Conservation (phyloP, 2,797 vertebrate genomes). For the Siniperca undulata region DNA sequence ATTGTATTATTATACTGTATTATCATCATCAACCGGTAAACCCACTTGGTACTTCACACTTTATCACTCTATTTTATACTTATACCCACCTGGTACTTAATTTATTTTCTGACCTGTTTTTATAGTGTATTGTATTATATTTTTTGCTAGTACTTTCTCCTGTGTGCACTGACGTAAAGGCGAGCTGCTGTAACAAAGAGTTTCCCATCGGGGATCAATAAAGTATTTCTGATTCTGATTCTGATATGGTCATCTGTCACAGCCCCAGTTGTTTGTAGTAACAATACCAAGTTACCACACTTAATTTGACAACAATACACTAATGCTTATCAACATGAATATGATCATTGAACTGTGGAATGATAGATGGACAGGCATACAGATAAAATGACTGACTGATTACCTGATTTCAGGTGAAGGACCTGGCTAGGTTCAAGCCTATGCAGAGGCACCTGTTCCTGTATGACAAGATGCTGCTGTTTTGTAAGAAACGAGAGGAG, state of each 20-base stretch:
- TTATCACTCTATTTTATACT: too few relatives aligned
- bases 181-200: too few relatives aligned
- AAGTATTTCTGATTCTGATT: too few relatives aligned
- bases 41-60: too few relatives aligned
- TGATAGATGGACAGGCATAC: neutral
- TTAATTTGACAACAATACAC: neutral
- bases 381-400: neutral
- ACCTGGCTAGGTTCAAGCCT: constrained; percentile 95
- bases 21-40: too few relatives aligned
- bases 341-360: neutral
- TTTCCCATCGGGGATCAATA: too few relatives aligned
- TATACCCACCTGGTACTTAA: too few relatives aligned
- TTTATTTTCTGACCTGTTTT: too few relatives aligned
- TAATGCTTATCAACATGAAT: neutral
- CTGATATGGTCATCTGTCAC: neutral
- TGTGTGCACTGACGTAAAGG: too few relatives aligned
- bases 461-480: constrained; percentile 92
- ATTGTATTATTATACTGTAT: too few relatives aligned
- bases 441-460: constrained; percentile 97
- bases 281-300: neutral
- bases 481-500: constrained; percentile 95
- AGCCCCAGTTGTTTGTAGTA: neutral
- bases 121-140: too few relatives aligned
- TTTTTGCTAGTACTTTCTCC: too few relatives aligned
- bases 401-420: constrained; percentile 87